phyloP scores from a whole-genome alignment of 2,888 invertebrate genomes.

The Microplitis deprimator region DNA sequence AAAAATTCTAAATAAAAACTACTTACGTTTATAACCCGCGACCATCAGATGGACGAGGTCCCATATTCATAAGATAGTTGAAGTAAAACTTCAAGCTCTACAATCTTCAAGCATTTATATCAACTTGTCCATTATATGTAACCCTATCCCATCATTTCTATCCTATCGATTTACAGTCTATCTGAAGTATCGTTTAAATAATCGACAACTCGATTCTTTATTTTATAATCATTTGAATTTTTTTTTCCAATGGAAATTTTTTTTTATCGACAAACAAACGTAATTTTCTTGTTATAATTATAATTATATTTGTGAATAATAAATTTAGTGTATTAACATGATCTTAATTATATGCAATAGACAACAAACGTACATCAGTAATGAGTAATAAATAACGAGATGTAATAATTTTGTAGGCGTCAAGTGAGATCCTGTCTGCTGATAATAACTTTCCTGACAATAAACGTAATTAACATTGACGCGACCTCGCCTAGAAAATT shows the following conservation, averaged over 20 bases:
- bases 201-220: no score
- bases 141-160: no score
- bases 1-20: background rate
- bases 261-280: no score
- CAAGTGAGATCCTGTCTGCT: conserved; percentile 19
- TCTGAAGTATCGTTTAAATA: no score
- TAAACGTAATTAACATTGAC: conserved; percentile 34
- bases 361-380: background rate
- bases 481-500: conserved; percentile 37
- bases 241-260: no score
- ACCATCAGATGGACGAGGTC: conserved; percentile 82
- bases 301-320: background rate
- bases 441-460: conserved; percentile 39
- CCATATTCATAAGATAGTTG: conserved; percentile 78
- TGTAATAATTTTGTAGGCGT: conserved; percentile 16
- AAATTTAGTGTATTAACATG: background rate
- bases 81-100: conserved; percentile 72
- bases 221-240: no score
- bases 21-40: conserved; percentile 80
- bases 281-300: no score
- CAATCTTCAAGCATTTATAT: no score
- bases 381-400: background rate
- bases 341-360: background rate
- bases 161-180: no score
- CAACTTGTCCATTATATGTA: no score